Base-by-base conservation (phyloP, 1,140 invertebrate species). In the Mesaphorura yosii region DNA sequence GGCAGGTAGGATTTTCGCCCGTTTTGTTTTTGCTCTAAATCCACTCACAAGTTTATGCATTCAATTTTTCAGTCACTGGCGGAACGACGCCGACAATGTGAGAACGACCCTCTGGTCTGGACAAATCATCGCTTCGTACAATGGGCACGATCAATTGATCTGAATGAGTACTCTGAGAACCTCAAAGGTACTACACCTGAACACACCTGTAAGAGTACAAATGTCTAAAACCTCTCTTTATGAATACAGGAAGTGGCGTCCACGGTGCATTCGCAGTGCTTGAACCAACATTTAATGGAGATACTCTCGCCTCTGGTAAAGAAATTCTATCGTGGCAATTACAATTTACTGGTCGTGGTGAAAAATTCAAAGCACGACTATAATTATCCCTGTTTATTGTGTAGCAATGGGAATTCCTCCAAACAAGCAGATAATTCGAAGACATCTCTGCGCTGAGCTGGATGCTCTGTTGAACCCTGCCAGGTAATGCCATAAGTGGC, bases 141-240 rank as follows among this genome's bases (percentile, higher is more conserved):
- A 64, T 95, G 89, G 90, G 84, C 88, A 20, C 77, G 85, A 62
- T 86, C 83, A 67, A 92, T 95, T 66, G 89, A 95, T 72, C 76
- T 95, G 62, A 82, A 80, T 41, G 90, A 95, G 75, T 95, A 91
- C 67, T 84, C 88, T 57, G 86, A 91, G 55, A 92, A 92, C 69
- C 73, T 94, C n/a, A 88, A 88, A 81, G 86, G 86, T 87, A 70
- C n/a, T 34, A n/a, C n/a, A n/a, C n/a, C n/a, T n/a, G n/a, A n/a
- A n/a, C n/a, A n/a, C n/a, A 58, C 48, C n/a, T 47, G 6, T n/a
- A n/a, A n/a, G n/a, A n/a, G n/a, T n/a, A n/a, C n/a, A n/a, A n/a
- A n/a, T n/a, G n/a, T n/a, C n/a, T n/a, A n/a, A n/a, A n/a, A n/a
- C n/a, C n/a, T 42, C 20, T 17, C 25, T 20, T 28, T 22, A 17